Evolutionary conservation across 2,113 vertebrate species (phyloP), one percentile per base, ranked within the genome.

Genomic region (Bungarus multicinctus): DNA sequence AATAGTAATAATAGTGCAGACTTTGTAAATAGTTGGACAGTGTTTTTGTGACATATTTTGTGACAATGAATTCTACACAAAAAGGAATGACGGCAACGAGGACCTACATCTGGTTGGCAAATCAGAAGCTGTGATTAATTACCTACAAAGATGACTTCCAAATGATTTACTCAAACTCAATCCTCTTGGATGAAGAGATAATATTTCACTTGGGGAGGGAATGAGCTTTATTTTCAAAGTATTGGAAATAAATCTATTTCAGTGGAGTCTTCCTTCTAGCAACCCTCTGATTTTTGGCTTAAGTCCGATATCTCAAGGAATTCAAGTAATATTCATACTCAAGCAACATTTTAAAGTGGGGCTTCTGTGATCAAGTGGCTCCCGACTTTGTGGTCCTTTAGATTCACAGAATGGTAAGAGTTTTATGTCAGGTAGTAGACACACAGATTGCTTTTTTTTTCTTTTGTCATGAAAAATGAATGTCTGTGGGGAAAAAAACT

Each of bases 1-100:
- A 50, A 50, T 50, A 50, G 47, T 50, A 50, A 50, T 50, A 9
- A 7, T 50, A 50, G 47, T 50, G 47, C 47, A 50, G 47, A 50
- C 47, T 50, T 50, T 50, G 1, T 9, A 50, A 50, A 50, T 50
- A 50, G 47, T 10, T 50, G 47, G 47, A 50, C 47, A 50, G 47
- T 50, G 47, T 50, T 9, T 50, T 50, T 2, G 47, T 50, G 47
- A 50, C 47, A 50, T 50, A 30, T n/a, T 54, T 91, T 91, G 22
- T 92, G 92, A 94, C 50, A 95, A 90, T 89, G 74, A 92, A 94
- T 87, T 92, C 60, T 22, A 52, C 34, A 52, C 3, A 1, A 5
- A 81, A 88, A 60, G 94, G 85, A 60, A 89, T 12, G 25, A 45
- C 52, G 4, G 10, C 27, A 85, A 18, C 47, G 45, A 90, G 86